Percentiles rank a stretch among this genome's conserved stretches.
phyloP scores from a whole-genome alignment of 2,113 vertebrate species.

The Sylvicapra grimmia region DNA sequence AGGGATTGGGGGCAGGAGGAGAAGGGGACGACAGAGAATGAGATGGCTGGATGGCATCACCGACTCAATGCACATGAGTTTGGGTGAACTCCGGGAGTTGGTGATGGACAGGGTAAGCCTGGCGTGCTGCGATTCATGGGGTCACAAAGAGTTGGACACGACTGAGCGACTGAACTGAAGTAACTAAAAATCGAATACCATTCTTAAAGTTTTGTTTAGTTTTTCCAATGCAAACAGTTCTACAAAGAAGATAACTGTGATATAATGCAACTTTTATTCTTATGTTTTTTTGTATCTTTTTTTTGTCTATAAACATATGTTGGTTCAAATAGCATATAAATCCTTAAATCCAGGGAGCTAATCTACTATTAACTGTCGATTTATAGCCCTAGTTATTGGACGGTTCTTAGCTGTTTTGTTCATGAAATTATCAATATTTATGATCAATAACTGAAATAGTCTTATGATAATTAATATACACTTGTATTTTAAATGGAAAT shows the following conservation, averaged over 20 bases:
- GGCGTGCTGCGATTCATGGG: too few relatives aligned
- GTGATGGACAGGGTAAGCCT: too few relatives aligned
- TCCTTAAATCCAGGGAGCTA: not conserved
- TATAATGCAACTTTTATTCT: not conserved
- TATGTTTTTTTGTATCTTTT: not conserved
- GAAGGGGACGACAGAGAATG: too few relatives aligned
- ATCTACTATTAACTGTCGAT: not conserved
- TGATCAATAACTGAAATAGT: not conserved
- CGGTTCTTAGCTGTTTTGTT: not conserved
- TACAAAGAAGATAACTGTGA: not conserved
- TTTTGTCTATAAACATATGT: not conserved
- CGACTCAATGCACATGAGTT: too few relatives aligned
- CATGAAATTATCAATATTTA: not conserved
- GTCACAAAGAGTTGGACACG: too few relatives aligned
- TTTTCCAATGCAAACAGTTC: not conserved
- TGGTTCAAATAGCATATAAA: not conserved
- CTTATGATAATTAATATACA: not conserved
- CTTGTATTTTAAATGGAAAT: slow-evolving; percentile 10
- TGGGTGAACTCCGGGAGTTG: too few relatives aligned
- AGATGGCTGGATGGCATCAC: too few relatives aligned
- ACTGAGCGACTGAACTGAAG: too few relatives aligned
- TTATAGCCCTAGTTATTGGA: not conserved
- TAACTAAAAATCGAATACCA: not conserved
- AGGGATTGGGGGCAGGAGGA: too few relatives aligned
- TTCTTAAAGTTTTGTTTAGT: not conserved